These are phyloP conservation scores for Lasaia peninsularis DNA, from an alignment of 1,140 invertebrate genomes.

Conservation along the genomic window DNA sequence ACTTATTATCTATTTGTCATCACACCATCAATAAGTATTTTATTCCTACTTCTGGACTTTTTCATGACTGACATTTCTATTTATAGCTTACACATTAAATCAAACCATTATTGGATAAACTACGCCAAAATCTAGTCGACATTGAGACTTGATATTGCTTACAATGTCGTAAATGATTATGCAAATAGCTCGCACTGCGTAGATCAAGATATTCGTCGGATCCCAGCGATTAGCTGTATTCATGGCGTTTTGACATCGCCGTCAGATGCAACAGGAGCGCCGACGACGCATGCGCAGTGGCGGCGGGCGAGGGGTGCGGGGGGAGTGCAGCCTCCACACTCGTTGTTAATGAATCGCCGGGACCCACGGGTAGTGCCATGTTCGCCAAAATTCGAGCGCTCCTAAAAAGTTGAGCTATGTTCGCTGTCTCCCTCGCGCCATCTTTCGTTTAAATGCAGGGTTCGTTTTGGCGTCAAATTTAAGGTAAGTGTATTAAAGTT, in stretches of 20 bases:
- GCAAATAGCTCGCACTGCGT: conserved; percentile 30
- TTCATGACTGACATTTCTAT: no score
- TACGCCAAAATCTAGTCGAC: not conserved
- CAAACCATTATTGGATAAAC: not conserved
- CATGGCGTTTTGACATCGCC: conserved; percentile 63
- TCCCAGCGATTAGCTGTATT: conserved; percentile 69
- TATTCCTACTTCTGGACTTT: no score
- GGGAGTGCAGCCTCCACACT: conserved; percentile 60
- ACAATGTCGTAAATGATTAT: conserved; percentile 15
- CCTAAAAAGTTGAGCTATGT: conserved; percentile 55
- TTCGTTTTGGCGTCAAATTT: conserved; percentile 27
- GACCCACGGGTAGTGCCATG: conserved; percentile 65
- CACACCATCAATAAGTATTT: no score
- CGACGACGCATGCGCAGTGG: conserved; percentile 51
- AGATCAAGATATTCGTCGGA: conserved; percentile 58
- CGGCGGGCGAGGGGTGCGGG: conserved; percentile 35
- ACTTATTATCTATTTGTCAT: no score
- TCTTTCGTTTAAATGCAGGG: conserved; percentile 37
- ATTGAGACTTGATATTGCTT: conserved; percentile 7
- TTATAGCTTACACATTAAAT: not conserved
- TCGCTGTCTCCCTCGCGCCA: conserved; percentile 55
- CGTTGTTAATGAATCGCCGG: conserved; percentile 69
- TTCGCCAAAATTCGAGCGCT: conserved; percentile 48
- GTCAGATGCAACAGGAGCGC: conserved; percentile 72
- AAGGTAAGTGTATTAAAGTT: conserved; percentile 41